A percentile compares a stretch with the other conserved stretches of the same genome.
Evolutionary conservation across 2,113 vertebrate genomes (phyloP).

Genomic region (Cheirogaleus medius): DNA sequence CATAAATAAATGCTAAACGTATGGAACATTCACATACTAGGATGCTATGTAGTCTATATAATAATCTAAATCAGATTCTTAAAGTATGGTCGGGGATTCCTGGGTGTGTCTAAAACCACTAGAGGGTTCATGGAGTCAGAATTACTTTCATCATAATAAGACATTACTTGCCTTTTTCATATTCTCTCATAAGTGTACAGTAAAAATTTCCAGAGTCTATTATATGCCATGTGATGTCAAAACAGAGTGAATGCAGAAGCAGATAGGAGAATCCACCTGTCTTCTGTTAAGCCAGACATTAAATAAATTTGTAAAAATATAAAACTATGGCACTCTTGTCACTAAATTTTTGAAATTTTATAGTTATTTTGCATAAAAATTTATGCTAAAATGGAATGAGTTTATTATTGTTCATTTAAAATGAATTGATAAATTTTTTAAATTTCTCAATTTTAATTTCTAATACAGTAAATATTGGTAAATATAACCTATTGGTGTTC

Average conservation of each 20-base stretch:
- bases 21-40: neutral
- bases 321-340: neutral
- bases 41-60: neutral
- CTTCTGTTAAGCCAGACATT: neutral
- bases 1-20: neutral
- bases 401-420: neutral
- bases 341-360: neutral
- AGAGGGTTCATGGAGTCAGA: neutral
- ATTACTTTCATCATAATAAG: neutral
- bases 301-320: neutral
- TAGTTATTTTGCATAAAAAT: slow-evolving; percentile 17
- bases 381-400: neutral
- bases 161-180: neutral
- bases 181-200: neutral
- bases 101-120: neutral
- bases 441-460: neutral
- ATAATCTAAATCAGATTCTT: neutral
- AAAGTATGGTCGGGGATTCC: neutral
- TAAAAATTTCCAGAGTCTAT: neutral
- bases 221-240: neutral
- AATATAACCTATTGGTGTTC: neutral
- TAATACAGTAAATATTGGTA: neutral
- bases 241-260: neutral
- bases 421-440: neutral
- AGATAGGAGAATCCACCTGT: neutral